phyloP scores from a whole-genome alignment of 2,113 vertebrate genomes.

The Microtus oregoni region DNA sequence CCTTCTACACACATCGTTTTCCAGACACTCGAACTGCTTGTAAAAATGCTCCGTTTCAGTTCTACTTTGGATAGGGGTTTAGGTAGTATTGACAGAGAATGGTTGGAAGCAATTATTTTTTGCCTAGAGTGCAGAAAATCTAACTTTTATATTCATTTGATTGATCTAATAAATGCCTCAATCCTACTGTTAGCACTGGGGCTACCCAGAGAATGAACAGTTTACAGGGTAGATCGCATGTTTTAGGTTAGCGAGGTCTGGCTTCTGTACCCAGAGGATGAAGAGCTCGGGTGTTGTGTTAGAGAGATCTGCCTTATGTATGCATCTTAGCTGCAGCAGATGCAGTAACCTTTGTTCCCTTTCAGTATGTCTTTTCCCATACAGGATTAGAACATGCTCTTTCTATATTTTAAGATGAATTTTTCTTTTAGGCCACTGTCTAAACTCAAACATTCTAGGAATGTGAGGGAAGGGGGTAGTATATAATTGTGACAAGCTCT shows the following conservation, averaged over 20 bases:
- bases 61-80: neutral
- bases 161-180: neutral
- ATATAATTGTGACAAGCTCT: neutral
- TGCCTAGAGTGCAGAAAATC: slow-evolving; percentile 28
- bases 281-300: neutral
- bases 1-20: neutral
- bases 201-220: neutral
- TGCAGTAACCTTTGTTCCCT: neutral
- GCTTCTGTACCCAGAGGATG: neutral
- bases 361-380: slow-evolving; percentile 5
- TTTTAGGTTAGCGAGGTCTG: neutral
- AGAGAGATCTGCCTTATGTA: slow-evolving; percentile 17
- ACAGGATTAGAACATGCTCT: neutral
- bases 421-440: neutral
- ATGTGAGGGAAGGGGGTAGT: neutral
- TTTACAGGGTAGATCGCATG: neutral
- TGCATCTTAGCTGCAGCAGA: slow-evolving; percentile 16
- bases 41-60: neutral
- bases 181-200: slow-evolving; percentile 13
- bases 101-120: neutral
- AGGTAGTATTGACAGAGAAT: neutral
- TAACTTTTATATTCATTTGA: slow-evolving; percentile 28
- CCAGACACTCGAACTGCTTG: neutral
- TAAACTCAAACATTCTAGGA: slow-evolving; percentile 14
- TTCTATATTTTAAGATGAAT: slow-evolving; percentile 25